Evolutionary conservation across 2,888 invertebrate species (phyloP), one percentile per base, ranked within the genome.

Genomic region (Choreutis nemorana): DNA sequence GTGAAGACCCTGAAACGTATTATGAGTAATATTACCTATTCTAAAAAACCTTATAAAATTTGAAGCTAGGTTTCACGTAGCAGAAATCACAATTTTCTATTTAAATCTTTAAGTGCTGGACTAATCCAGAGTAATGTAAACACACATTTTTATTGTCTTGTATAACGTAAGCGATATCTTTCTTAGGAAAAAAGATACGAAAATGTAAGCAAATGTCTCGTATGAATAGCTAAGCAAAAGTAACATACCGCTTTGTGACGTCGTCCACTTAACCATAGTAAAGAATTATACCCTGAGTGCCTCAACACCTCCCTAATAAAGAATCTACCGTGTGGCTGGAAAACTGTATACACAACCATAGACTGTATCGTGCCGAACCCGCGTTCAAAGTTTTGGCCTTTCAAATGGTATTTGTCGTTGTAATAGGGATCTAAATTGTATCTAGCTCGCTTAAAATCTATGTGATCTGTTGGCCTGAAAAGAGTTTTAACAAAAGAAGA

Each of bases 261-360:
- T 34, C 73, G 72, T 4, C 58, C 60, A 0, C 72, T 68, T 30
- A 73, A 38, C 71, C 75, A 77, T 34, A 73, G 30, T 10, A 77
- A 30, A 4, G 58, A 40, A n/a, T 36, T 48, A 32, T 66, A 65
- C 1, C 77, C 78, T 18, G 78, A 77, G 0, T 83, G 45, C 4
- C 87, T 62, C 72, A 86, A 80, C 32, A 87, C 56, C 43, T 90
- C 90, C 33, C 83, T 64, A 9, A 83, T 54, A 35, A 87, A 84
- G 47, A 73, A 83, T 23, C 73, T 62, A 20, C 68, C 70, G 42
- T 83, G 80, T 3, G 52, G 58, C 37, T 83, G 80, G 40, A 87
- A 87, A 2, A 81, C 78, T 1, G 87, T 83, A 34, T 82, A 83
- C 8, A 82, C 44, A 1, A 83, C 37, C 0, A 49, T 51, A 1